Conservation (phyloP, 2,113 vertebrate species). For the Pongo abelii region DNA sequence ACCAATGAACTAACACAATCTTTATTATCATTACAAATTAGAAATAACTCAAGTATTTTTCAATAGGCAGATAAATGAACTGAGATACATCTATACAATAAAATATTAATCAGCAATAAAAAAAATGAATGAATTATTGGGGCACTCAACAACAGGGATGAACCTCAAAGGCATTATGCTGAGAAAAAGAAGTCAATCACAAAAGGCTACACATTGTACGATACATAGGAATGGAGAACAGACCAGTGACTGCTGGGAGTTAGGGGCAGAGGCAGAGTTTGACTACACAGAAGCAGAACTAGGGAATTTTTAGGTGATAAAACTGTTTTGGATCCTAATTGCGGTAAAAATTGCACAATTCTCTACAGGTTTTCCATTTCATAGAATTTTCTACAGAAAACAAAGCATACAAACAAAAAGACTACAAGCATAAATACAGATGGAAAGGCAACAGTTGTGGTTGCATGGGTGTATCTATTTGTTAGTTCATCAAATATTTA, state of each 20-base stretch:
- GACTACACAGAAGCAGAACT: neutral
- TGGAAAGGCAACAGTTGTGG: neutral
- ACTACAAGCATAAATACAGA: neutral
- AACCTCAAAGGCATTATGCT: neutral
- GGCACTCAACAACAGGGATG: neutral
- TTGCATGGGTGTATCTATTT: neutral
- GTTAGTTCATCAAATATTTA: neutral
- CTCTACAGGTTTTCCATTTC: neutral
- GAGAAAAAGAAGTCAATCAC: neutral
- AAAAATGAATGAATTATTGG: neutral
- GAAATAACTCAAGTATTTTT: neutral
- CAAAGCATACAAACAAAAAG: neutral
- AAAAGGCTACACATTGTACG: neutral
- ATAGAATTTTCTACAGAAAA: neutral
- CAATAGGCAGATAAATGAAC: neutral
- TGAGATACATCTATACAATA: neutral
- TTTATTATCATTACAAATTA: neutral
- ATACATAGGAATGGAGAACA: neutral
- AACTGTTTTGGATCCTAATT: neutral
- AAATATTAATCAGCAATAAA: neutral
- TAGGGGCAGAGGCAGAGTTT: neutral
- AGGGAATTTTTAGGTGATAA: neutral
- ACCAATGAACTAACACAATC: too few species aligned
- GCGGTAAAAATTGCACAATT: neutral
- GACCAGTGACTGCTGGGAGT: rapidly evolving